These are phyloP conservation scores for Ophion obscuratus DNA, from an alignment of 2,888 invertebrate species.

Conservation along the genomic window DNA sequence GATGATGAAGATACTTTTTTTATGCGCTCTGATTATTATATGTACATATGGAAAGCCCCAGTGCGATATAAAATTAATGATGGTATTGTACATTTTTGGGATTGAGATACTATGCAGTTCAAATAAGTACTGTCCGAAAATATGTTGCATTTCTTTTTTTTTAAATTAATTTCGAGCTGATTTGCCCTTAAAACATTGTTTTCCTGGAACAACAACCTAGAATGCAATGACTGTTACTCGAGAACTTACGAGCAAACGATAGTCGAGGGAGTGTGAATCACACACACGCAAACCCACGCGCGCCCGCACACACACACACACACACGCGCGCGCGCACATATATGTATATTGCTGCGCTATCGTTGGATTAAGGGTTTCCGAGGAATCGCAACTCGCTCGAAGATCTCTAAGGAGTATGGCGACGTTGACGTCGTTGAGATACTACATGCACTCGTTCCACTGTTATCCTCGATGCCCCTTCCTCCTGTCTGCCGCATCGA, in stretches of 20 bases:
- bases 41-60: no score
- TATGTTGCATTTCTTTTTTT: not conserved
- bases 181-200: not conserved
- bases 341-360: not conserved
- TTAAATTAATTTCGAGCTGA: not conserved
- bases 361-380: slow-evolving; percentile 10
- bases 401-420: slow-evolving; percentile 14
- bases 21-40: no score
- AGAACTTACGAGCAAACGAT: not conserved
- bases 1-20: not conserved
- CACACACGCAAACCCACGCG: not conserved
- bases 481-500: not conserved
- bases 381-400: not conserved
- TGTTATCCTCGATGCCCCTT: slow-evolving; percentile 1
- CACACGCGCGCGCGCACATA: no score
- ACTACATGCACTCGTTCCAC: slow-evolving; percentile 43
- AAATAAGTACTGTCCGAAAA: no score
- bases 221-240: not conserved
- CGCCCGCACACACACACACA: not conserved
- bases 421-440: slow-evolving; percentile 16
- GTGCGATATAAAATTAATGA: no score
- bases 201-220: not conserved
- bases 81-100: no score
- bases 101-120: no score
- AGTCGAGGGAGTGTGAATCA: not conserved